Evolutionary conservation across 2,888 invertebrate genomes (phyloP), one percentile per base, ranked within the genome.

Genomic region (Eristalis tenax): DNA sequence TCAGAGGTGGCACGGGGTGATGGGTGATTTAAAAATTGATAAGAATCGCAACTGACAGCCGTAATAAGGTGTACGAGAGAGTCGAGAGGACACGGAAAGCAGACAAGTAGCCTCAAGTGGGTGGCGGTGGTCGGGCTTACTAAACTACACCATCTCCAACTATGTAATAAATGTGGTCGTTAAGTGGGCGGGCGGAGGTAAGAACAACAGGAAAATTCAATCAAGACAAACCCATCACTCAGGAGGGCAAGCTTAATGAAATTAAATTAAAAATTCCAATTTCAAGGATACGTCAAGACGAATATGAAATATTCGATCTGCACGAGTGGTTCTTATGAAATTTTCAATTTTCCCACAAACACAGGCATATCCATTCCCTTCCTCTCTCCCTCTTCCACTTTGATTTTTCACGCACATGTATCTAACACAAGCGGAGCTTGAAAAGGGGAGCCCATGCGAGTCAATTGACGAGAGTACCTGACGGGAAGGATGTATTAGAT

Each of bases 241-340:
- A 69, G 23, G 32, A 4, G 71, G n/a, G 71, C 18, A 28, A 13
- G 3, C 38, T 38, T 40, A 40, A 61, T 71, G 23, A 61, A 71
- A 71, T 61, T n/a, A 71, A 71, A 71, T 71, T 61, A 61, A 71
- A 71, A 71, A 71, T 28, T 71, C 26, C 71, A 71, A 63, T 38
- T 59, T 28, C 18, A 23, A 32, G 15, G 38, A 38, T 65, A 65
- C 38, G 35, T 32, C 32, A 15, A 35, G 35, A 38, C 26, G 23
- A 38, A 59, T 59, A 61, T 71, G 61, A 71, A 71, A 61, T 38
- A 59, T 32, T 73, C 43, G 28, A 63, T 50, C 43, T 43, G 15
- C 73, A 63, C 43, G 50, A 73, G 63, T 63, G 73, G 18, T 22
- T 22, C 43, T 63, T 26, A 32, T 15, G 1, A 61, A 61, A 71